Evolutionary conservation across 2,888 invertebrate species (phyloP), one percentile per base, ranked within the genome.

Genomic region (Thalpophila matura): DNA sequence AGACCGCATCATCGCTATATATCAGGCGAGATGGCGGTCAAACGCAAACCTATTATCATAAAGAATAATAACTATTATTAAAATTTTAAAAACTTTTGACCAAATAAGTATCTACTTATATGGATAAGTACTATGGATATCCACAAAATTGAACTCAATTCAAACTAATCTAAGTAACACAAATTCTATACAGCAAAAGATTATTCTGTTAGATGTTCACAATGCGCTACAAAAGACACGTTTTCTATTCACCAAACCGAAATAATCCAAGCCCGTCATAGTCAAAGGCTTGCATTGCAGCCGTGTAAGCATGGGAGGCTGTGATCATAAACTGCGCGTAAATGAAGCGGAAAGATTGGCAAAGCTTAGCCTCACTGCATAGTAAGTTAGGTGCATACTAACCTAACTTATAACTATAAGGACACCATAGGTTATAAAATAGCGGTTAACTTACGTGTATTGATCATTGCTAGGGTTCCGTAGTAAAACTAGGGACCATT

Each of bases 331-430:
- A 71, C 77, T 60, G 64, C 26, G 35, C 37, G 10, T 40, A 69
- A 80, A 74, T 60, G 74, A 80, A 69, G 72, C 49, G 76, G 67
- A 71, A 76, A 76, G 51, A 71, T 67, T 58, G 49, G 62, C 55
- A 67, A 58, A 53, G 72, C 58, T 43, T 49, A 53, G 51, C 27
- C 14, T 38, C 42, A 40, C 63, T 70, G 40, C 31, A 45, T 37
- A 12, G 42, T 37, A 29, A 33, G 18, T 71, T 50, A 47, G 40
- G 24, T 24, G 37, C 33, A 50, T 22, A 10, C 33, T n/a, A 3
- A 4, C 27, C 14, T 40, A 24, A 43, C 42, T 26, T 49, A 40
- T 7, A 37, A 27, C 24, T 37, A 20, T 20, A 27, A 10, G 6
- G 4, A 10, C 1, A 7, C 24, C 4, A 12, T 31, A 31, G 14